phyloP scores from a whole-genome alignment of 2,888 invertebrate genomes.

The Tricholauxania praeusta region DNA sequence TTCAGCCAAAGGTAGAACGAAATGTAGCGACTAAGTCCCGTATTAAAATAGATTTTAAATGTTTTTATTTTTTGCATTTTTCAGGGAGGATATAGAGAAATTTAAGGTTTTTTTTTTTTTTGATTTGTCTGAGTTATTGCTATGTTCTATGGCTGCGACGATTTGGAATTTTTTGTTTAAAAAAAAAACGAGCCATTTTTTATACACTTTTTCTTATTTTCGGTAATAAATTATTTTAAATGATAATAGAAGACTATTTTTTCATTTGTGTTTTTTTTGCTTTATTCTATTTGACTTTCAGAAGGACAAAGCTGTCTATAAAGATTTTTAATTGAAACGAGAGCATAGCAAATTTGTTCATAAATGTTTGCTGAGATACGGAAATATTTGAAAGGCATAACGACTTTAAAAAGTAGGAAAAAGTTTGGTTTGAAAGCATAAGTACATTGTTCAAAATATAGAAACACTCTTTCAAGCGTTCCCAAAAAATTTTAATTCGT shows the following conservation, averaged over 20 bases:
- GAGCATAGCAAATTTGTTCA: neutral
- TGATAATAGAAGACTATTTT: constrained; percentile 12
- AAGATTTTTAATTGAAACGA: too few species aligned
- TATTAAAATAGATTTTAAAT: too few species aligned
- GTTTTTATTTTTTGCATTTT: too few species aligned
- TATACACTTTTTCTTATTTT: neutral
- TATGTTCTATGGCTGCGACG: neutral
- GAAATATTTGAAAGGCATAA: neutral
- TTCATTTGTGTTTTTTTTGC: neutral
- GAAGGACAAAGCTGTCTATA: constrained; percentile 53
- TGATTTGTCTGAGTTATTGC: neutral
- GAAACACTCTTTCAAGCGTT: too few species aligned
- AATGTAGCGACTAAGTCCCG: too few species aligned
- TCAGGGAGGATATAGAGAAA: too few species aligned
- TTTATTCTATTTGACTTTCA: constrained; percentile 57
- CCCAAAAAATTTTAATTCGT: too few species aligned
- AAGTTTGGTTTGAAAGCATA: neutral
- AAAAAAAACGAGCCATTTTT: too few species aligned
- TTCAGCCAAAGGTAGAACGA: too few species aligned
- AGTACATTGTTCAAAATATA: too few species aligned
- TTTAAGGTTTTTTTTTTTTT: neutral
- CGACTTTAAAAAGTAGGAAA: neutral
- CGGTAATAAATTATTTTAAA: constrained; percentile 15
- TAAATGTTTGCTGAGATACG: constrained; percentile 1
- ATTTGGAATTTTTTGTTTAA: neutral